phyloP scores from a whole-genome alignment of 2,888 invertebrate genomes.

The Drosophila antonietae region DNA sequence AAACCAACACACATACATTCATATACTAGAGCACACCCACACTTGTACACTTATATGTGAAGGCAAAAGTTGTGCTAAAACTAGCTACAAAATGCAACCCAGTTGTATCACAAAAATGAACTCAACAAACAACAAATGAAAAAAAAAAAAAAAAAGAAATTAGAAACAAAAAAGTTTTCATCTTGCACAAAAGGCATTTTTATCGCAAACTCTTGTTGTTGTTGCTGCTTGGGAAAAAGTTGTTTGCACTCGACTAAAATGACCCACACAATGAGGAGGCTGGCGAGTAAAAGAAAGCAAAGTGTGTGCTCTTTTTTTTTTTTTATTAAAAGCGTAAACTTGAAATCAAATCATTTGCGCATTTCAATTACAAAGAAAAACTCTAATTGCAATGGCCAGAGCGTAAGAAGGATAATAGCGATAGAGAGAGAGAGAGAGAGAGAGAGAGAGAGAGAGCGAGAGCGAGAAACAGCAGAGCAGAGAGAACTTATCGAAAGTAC shows the following conservation, averaged over 20 bases:
- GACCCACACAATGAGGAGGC: conserved; percentile 51
- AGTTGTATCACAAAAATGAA: conserved; percentile 56
- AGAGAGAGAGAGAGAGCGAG: not conserved
- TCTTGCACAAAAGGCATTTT: conserved; percentile 50
- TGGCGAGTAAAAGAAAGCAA: conserved; percentile 30
- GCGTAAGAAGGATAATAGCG: conserved; percentile 1
- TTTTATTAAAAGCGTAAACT: conserved; percentile 37
- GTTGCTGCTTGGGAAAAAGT: conserved; percentile 13
- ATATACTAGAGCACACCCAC: conserved; percentile 7
- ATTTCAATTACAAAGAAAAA: conserved; percentile 57
- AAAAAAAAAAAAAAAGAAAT: too few relatives aligned
- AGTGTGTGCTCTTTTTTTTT: not conserved
- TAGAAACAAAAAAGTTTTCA: conserved; percentile 49
- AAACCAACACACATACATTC: conserved; percentile 6
- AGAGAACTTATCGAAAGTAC: conserved; percentile 27
- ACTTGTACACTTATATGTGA: conserved; percentile 2
- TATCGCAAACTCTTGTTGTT: conserved; percentile 38
- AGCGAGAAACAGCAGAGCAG: not conserved
- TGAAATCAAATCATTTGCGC: conserved; percentile 56
- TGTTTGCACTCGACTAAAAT: conserved; percentile 23
- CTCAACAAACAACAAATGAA: conserved; percentile 28
- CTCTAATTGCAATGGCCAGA: conserved; percentile 43
- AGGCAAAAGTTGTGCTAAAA: conserved; percentile 46
- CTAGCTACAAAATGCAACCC: conserved; percentile 58
- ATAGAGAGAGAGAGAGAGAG: not conserved